A percentile compares a stretch with the other conserved stretches of the same genome.
Conservation (phyloP, 2,888 invertebrate species). For the Apeira syringaria region DNA sequence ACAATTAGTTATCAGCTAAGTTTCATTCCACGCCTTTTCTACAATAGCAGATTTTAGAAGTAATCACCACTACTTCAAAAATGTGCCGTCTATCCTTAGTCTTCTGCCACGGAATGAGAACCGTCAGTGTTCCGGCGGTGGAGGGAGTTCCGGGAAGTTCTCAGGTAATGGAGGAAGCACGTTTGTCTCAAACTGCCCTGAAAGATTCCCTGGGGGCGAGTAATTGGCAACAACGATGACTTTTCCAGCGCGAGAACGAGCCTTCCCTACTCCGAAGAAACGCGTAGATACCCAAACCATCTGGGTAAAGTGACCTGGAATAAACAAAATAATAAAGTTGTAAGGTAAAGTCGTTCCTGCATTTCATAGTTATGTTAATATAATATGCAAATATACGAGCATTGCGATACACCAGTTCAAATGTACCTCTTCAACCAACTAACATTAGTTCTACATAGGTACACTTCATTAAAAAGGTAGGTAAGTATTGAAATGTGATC, state of each 20-base stretch:
- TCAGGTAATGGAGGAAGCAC: conserved; percentile 90
- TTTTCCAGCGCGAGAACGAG: conserved; percentile 89
- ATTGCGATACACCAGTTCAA: too few relatives aligned
- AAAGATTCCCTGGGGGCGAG: conserved; percentile 90
- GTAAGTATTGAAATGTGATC: too few relatives aligned
- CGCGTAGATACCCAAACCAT: conserved; percentile 91
- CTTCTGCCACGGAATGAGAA: conserved; percentile 73
- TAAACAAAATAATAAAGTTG: not conserved
- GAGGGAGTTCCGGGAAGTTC: conserved; percentile 71
- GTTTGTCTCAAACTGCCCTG: conserved; percentile 89
- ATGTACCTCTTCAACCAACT: too few relatives aligned
- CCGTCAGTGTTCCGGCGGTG: conserved; percentile 68
- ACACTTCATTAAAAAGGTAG: too few relatives aligned
- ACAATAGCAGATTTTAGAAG: not conserved
- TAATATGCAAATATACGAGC: too few relatives aligned
- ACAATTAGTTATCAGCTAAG: not conserved
- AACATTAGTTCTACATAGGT: too few relatives aligned
- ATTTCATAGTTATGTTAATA: too few relatives aligned
- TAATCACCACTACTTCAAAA: conserved; percentile 26
- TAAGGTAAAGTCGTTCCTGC: too few relatives aligned
- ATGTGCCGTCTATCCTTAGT: conserved; percentile 67
- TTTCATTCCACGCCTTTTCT: not conserved
- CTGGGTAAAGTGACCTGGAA: conserved; percentile 92
- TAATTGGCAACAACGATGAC: conserved; percentile 94
- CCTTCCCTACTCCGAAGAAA: conserved; percentile 92